A percentile compares a stretch with the other conserved stretches of the same genome.
Conservation (phyloP, 1,140 invertebrate genomes). For the Bombus affinis region DNA sequence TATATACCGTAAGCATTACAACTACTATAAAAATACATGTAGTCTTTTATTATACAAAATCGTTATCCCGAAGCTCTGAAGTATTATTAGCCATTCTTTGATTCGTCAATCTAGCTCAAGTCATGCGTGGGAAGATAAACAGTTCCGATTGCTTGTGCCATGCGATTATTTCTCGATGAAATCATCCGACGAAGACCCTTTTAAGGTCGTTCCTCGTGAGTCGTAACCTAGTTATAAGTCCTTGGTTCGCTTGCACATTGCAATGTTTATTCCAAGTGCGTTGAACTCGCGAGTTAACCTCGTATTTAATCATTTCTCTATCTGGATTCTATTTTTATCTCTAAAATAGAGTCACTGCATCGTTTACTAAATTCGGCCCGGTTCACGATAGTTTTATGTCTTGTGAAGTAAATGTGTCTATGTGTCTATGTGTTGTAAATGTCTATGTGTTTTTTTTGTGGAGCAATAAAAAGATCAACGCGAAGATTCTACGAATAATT, state of each 20-base stretch:
- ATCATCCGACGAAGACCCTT: not conserved
- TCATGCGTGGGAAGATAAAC: not conserved
- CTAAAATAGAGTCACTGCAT: not conserved
- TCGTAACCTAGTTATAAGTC: not conserved
- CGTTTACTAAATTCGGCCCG: not conserved
- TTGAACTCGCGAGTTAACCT: not conserved
- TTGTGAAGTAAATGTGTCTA: too few relatives aligned
- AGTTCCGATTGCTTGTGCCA: not conserved
- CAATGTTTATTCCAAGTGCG: constrained; percentile 11
- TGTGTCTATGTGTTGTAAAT: too few relatives aligned
- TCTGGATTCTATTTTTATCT: not conserved
- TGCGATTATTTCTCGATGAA: not conserved
- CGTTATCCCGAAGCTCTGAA: not conserved
- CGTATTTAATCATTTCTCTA: not conserved
- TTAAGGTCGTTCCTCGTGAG: not conserved
- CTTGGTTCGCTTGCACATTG: not conserved
- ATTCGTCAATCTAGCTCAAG: not conserved
- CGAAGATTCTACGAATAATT: not conserved
- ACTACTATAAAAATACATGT: not conserved
- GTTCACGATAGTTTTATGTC: not conserved
- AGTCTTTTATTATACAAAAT: not conserved
- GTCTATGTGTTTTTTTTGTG: not conserved
- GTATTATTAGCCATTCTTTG: not conserved
- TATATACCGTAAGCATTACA: too few relatives aligned
- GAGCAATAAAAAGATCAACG: not conserved